Base-by-base conservation (phyloP, 2,888 invertebrate genomes). In the Cataglyphis livida region DNA sequence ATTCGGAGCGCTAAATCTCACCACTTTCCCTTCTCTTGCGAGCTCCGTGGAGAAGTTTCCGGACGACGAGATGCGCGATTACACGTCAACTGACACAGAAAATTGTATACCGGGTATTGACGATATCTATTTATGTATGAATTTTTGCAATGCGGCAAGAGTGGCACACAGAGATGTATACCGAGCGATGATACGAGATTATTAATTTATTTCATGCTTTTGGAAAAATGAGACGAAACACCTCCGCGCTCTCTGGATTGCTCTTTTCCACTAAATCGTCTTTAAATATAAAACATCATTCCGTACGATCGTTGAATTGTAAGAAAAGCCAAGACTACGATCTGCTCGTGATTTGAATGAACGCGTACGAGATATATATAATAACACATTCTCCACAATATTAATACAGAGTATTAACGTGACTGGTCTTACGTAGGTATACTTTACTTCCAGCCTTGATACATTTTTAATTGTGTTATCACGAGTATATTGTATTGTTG, bases 381-480 rank as follows among this genome's bases (percentile, higher is more conserved):
- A 32, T 41, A 32, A 71, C 44, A 35, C 38, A 12, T 41, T n/a
- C 10, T 7, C 10, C 18, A 18, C 59, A 44, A 35, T 32, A 21
- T 12, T 59, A 70, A 70, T 44, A 12, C 28, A 21, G 21, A 70
- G 70, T 70, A 70, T 71, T 71, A 79, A 71, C 10, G n/a, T 25
- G 18, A 32, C 59, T 32, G 54, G 25, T 59, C 59, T 71, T 35
- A 48, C 21, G 78, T 79, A 79, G 59, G 44, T 70, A 59, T 71
- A 79, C 71, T 32, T 70, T 78, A 79, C 71, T 32, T 70, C 70
- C 21, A 12, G 18, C 32, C 59, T 79, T 71, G 44, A 25, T 79
- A 25, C 44, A 79, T 59, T 71, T 78, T 78, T 76, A 32, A 78
- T 59, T 59, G 44, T 71, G 59, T 79, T 71, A 71, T 79, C 71